Percentiles rank a stretch among this genome's conserved stretches.
These are phyloP conservation scores for Agrilus planipennis DNA, from an alignment of 1,140 invertebrate genomes.

Conservation along the genomic window DNA sequence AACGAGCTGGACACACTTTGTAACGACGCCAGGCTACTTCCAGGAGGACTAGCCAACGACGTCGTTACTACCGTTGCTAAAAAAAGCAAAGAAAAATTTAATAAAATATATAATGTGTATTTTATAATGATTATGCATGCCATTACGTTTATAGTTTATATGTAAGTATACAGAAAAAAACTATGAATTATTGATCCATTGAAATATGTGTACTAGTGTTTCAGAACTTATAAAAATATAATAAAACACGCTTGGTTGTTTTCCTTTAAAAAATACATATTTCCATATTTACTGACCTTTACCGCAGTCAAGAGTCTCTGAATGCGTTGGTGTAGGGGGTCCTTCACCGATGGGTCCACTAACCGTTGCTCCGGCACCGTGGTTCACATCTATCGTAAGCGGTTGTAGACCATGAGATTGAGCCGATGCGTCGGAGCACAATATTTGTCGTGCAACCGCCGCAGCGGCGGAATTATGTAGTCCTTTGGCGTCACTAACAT, in stretches of 20 bases:
- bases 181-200: too few relatives aligned
- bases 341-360: constrained; percentile 38
- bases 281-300: constrained; percentile 22
- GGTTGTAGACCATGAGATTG: constrained; percentile 23
- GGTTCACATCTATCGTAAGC: constrained; percentile 44
- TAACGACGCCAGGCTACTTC: constrained; percentile 13
- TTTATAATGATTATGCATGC: too few relatives aligned
- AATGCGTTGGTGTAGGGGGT: constrained; percentile 58
- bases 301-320: constrained; percentile 51
- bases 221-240: too few relatives aligned
- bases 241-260: too few relatives aligned
- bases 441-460: constrained; percentile 33
- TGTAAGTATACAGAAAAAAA: too few relatives aligned
- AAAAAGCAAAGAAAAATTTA: constrained; percentile 6
- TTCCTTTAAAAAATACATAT: neutral
- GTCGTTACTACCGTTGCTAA: constrained; percentile 18
- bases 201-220: too few relatives aligned
- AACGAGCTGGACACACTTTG: constrained; percentile 31
- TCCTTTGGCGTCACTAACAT: neutral
- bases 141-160: too few relatives aligned
- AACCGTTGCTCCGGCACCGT: too few relatives aligned
- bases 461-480: constrained; percentile 17
- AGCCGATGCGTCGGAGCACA: constrained; percentile 7
- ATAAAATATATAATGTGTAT: too few relatives aligned
- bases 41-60: constrained; percentile 20